These are phyloP conservation scores for Mya arenaria DNA, from an alignment of 1,140 invertebrate genomes.

Conservation along the genomic window DNA sequence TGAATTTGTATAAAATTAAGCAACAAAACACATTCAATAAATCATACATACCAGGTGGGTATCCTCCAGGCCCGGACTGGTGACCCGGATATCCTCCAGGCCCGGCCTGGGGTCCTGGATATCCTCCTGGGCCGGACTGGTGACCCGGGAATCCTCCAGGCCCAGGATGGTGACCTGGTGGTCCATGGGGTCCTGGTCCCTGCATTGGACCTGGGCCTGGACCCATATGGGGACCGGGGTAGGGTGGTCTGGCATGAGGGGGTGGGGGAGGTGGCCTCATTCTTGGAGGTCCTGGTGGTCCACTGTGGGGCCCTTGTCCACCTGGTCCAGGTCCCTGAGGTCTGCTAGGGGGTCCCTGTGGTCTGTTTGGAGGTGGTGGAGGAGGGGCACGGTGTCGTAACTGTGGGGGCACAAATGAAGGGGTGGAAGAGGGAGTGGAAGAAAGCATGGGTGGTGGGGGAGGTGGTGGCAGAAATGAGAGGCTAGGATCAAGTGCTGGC, in stretches of 20 bases:
- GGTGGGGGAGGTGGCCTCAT: conserved; percentile 22
- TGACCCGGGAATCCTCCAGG: conserved; percentile 10
- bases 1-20: too few relatives aligned
- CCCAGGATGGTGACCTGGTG: background rate
- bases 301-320: background rate
- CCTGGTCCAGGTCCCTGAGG: too few relatives aligned
- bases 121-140: conserved; percentile 13
- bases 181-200: background rate
- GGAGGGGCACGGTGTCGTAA: conserved; percentile 39
- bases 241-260: conserved; percentile 30
- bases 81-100: too few relatives aligned
- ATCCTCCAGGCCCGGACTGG: background rate
- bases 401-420: conserved; percentile 43
- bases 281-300: background rate
- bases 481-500: conserved; percentile 3
- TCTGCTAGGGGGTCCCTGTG: background rate
- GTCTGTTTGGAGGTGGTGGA: conserved; percentile 26
- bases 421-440: background rate
- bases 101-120: background rate
- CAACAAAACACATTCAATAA: too few relatives aligned
- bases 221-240: conserved; percentile 17
- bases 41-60: too few relatives aligned
- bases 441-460: conserved; percentile 32
- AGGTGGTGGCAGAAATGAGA: conserved; percentile 32
- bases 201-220: conserved; percentile 18